Evolutionary conservation across 1,140 invertebrate species (phyloP).

Genomic region (Drosophila pandora): DNA sequence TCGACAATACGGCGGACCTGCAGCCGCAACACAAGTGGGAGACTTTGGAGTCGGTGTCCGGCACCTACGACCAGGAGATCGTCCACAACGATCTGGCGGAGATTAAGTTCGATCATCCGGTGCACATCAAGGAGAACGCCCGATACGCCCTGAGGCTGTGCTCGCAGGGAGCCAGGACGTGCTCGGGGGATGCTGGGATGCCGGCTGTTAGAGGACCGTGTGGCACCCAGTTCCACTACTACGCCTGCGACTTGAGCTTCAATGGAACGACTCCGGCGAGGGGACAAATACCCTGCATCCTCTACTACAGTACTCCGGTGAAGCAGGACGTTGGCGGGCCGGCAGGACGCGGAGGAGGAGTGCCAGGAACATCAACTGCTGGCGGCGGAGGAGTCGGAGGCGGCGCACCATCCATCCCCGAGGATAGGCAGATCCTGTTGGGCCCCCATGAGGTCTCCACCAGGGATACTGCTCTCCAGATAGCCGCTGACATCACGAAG

Average conservation of each 20-base stretch:
- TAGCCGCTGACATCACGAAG: constrained; percentile 89
- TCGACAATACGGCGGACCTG: constrained; percentile 87
- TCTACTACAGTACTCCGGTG: constrained; percentile 90
- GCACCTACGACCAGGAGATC: constrained; percentile 85
- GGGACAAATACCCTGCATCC: constrained; percentile 96
- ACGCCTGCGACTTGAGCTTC: constrained; percentile 95
- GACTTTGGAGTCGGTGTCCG: constrained; percentile 77
- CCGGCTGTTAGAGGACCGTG: constrained; percentile 95
- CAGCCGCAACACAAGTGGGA: constrained; percentile 84
- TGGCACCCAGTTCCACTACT: constrained; percentile 96
- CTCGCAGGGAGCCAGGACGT: constrained; percentile 96
- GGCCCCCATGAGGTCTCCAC: constrained; percentile 69
- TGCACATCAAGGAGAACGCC: constrained; percentile 94
- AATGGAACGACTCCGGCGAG: constrained; percentile 97
- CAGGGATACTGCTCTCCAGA: constrained; percentile 79
- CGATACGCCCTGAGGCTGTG: constrained; percentile 95
- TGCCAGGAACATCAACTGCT: background rate
- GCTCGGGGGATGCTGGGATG: constrained; percentile 96
- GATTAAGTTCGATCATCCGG: constrained; percentile 95
- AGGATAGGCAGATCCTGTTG: constrained; percentile 24
- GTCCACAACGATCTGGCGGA: constrained; percentile 91
- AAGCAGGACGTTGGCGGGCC: constrained; percentile 50
- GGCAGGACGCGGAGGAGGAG: background rate
- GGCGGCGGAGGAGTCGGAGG: background rate
- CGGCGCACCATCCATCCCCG: constrained; percentile 3